Evolutionary conservation across 2,888 invertebrate species (phyloP).

Genomic region (Lycia hirtaria): DNA sequence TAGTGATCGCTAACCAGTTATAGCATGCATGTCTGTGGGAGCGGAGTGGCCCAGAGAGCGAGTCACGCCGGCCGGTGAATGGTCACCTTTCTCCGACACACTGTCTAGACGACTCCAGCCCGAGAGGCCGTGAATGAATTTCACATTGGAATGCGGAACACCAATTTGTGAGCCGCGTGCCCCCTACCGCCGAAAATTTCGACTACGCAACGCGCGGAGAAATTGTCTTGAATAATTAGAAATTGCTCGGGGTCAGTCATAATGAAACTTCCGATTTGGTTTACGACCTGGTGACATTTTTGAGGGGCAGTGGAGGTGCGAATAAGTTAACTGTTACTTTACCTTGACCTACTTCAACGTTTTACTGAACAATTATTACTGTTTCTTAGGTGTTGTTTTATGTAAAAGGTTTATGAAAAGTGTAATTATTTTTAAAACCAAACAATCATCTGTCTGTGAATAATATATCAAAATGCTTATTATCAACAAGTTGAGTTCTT

Average conservation of each 20-base stretch:
- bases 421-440: no score
- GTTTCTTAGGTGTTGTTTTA: not conserved
- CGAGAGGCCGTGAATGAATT: slow-evolving; percentile 82
- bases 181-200: slow-evolving; percentile 57
- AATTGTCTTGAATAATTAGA: slow-evolving; percentile 68
- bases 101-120: slow-evolving; percentile 80
- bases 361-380: not conserved
- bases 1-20: slow-evolving; percentile 41
- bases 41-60: slow-evolving; percentile 59
- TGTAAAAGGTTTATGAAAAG: not conserved
- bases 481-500: no score
- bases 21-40: slow-evolving; percentile 66
- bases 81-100: slow-evolving; percentile 85
- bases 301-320: not conserved
- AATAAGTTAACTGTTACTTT: not conserved
- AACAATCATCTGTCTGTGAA: no score
- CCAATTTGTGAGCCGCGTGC: slow-evolving; percentile 62
- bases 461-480: no score
- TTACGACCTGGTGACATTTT: not conserved
- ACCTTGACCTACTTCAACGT: not conserved
- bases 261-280: slow-evolving; percentile 28
- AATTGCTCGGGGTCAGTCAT: slow-evolving; percentile 49
- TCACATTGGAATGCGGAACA: slow-evolving; percentile 82
- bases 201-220: slow-evolving; percentile 63
- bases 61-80: slow-evolving; percentile 73